These are phyloP conservation scores for Dinocampus coccinellae DNA, from an alignment of 2,888 invertebrate species.

Conservation along the genomic window DNA sequence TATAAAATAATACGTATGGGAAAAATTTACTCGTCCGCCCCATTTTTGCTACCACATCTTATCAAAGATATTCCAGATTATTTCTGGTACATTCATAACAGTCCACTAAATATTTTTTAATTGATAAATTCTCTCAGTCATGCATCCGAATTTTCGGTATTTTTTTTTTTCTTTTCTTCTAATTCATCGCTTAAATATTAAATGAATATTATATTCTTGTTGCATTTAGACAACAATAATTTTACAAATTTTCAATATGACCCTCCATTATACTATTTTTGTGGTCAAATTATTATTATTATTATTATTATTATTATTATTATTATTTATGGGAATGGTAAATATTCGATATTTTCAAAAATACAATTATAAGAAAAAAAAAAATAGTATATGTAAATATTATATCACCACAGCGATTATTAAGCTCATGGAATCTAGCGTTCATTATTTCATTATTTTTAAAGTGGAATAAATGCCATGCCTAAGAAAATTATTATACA, in stretches of 20 bases:
- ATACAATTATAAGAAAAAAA: neutral
- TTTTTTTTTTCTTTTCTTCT: slow-evolving; percentile 5
- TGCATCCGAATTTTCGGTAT: neutral
- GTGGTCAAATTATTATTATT: neutral
- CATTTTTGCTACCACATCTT: slow-evolving; percentile 66
- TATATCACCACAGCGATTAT: neutral
- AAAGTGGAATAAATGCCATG: neutral
- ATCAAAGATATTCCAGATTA: slow-evolving; percentile 49
- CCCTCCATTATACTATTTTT: too few species aligned
- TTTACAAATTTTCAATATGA: neutral
- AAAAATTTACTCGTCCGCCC: slow-evolving; percentile 53
- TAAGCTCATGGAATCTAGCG: neutral
- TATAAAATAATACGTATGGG: slow-evolving; percentile 31
- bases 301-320: neutral
- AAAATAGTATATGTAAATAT: neutral
- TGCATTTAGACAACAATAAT: neutral
- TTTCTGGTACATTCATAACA: slow-evolving; percentile 9
- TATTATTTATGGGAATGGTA: neutral
- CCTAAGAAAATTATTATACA: neutral
- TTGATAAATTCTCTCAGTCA: slow-evolving; percentile 1
- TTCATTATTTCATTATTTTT: neutral
- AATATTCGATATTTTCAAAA: neutral
- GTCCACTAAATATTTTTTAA: slow-evolving; percentile 13
- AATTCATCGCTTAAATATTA: neutral
- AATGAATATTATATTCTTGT: neutral